Evolutionary conservation across 2,113 vertebrate genomes (phyloP), one percentile per base, ranked within the genome.

Genomic region (Anas platyrhynchos): DNA sequence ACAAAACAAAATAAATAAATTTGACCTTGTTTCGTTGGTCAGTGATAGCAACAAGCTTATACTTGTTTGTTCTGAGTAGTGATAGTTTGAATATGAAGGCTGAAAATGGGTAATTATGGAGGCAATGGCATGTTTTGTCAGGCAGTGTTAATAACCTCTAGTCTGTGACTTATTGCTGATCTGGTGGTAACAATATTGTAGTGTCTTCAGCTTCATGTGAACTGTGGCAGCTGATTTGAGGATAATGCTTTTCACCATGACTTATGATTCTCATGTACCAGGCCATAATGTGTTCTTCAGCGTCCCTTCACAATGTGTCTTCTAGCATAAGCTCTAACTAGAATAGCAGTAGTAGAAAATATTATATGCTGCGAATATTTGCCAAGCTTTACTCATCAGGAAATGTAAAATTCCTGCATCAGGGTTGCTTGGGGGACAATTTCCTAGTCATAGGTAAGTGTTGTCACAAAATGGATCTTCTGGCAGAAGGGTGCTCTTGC

Each of bases 1-100:
- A 13, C 17, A 74, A 77, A 77, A 22, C 14, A 61, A 71, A 83
- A 8, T 63, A 69, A 65, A 74, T n/a, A 61, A 52, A 77, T 13
- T 25, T 50, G 50, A 73, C 18, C 11, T 46, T 62, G 43, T 69
- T 80, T 43, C 13, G 68, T 36, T 66, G 21, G 72, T n/a, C 38
- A 27, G 0, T 25, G 62, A 50, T 59, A 1, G 4, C 65, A 74
- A 10, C 8, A n/a, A 22, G 22, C 11, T 29, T 44, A 0, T 66
- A 9, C 29, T 46, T 8, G 23, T 67, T 91, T 11, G 1, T 77
- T 22, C 18, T 67, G 52, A 69, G 55, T 74, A 34, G 61, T 68
- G 50, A 12, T 67, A 43, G 31, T 56, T 74, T 74, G 72, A 74
- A 75, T 61, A 50, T 34, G 46, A 61, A 56, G 31, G 56, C 68